These are phyloP conservation scores for Pristiophorus japonicus DNA, from an alignment of 2,113 vertebrate genomes.

Conservation along the genomic window DNA sequence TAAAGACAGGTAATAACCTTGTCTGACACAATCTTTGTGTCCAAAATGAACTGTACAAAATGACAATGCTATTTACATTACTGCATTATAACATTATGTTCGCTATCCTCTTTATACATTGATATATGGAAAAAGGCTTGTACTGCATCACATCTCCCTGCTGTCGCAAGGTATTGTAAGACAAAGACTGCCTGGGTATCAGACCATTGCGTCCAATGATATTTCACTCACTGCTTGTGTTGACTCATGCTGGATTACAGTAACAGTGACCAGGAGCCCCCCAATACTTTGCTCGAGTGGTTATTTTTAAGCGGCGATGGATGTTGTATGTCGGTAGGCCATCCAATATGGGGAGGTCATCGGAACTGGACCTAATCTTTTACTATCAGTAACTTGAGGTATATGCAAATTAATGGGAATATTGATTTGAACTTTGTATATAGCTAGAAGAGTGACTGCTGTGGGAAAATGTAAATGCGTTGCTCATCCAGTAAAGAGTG, in stretches of 20 bases:
- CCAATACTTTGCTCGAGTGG: neutral
- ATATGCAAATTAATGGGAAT: neutral
- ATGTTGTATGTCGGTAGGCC: neutral
- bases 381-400: neutral
- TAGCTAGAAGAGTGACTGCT: neutral
- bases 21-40: neutral
- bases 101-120: neutral
- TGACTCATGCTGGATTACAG: neutral
- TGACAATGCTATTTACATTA: neutral
- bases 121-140: neutral
- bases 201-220: neutral
- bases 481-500: neutral
- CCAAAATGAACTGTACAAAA: neutral
- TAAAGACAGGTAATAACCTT: conserved; percentile 32
- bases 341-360: neutral
- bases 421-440: neutral
- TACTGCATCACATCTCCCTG: neutral
- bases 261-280: neutral
- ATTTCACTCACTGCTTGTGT: neutral
- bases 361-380: neutral
- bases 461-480: neutral
- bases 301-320: neutral
- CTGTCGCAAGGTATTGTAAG: neutral
- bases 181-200: neutral
- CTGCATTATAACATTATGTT: neutral